Percentiles rank a stretch among this genome's conserved stretches.
phyloP scores from a whole-genome alignment of 2,113 vertebrate genomes.

The Dissostichus mawsoni region DNA sequence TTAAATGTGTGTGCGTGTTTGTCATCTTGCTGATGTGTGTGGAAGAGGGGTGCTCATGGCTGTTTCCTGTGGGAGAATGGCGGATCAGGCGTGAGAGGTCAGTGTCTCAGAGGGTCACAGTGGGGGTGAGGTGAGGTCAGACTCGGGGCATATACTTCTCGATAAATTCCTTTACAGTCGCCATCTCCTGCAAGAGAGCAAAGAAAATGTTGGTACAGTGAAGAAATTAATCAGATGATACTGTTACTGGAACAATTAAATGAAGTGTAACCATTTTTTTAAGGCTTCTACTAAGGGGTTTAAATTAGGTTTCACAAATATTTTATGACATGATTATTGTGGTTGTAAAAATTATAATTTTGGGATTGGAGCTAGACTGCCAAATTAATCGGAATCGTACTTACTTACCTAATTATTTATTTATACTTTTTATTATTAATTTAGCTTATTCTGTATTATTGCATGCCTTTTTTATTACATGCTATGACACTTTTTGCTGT shows the following conservation, averaged over 20 bases:
- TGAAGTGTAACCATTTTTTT: no score
- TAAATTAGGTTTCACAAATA: no score
- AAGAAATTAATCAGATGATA: not conserved
- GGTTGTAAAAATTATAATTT: no score
- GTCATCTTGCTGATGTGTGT: conserved; percentile 44
- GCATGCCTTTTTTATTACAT: no score
- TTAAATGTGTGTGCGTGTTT: conserved; percentile 27
- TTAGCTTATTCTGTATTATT: no score
- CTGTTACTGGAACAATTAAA: not conserved
- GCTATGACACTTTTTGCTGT: no score
- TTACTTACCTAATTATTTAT: no score
- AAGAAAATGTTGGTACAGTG: not conserved
- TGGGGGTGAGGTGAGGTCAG: conserved; percentile 84
- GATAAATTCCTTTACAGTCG: conserved; percentile 95
- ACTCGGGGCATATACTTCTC: conserved; percentile 95
- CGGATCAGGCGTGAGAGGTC: conserved; percentile 83
- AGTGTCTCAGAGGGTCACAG: conserved; percentile 80
- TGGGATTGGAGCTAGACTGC: no score
- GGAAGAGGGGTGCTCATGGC: conserved; percentile 79
- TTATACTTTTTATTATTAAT: no score
- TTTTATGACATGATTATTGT: no score
- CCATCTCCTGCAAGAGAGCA: conserved; percentile 91
- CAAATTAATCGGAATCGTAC: no score
- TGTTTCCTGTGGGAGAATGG: conserved; percentile 88
- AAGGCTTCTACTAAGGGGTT: no score